Base-by-base conservation (phyloP, 92 coral and sea anemone species). In the Phenganax marumi region DNA sequence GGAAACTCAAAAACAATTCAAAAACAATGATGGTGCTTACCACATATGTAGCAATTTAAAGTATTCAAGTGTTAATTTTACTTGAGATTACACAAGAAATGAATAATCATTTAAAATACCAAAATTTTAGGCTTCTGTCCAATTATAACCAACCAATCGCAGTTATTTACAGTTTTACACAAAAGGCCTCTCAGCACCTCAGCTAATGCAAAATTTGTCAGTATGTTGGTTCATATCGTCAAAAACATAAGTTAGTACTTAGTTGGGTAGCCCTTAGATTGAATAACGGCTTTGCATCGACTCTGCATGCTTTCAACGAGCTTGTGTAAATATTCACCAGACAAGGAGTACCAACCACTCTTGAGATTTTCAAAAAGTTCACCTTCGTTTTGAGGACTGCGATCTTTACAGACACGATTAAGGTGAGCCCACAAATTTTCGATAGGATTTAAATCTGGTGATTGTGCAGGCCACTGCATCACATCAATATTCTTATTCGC, bases 371-470 rank as follows among this genome's bases (percentile, higher is more conserved):
- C 74, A 68, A 68, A 68, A 21, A 68, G 74, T 68, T 9, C 74
- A 68, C 17, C 47, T 22, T 68, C 74, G 39, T 68, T 68, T 16
- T 68, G 23, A 22, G 60, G 68, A 46, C 39, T 68, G 14, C 74
- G 74, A 17, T 68, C 74, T 9, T 22, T 68, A 17, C 8, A 17
- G 7, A 68, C 13, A 17, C 74, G 74, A 22, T 78, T 78, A 12
- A 78, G 73, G 12, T 78, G 50, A 1, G 73, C 73, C 83, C 83
- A 57, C 55, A 78, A 78, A 78, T 78, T 78, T 60, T 78, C 72
- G 62, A 78, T 78, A 16, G 83, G 83, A 78, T 78, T 78, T 60
- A 78, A 78, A 39, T 78, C 83, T 57, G 73, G 73, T n/a, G 63
- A 48, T 78, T 78, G 83, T 78, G 83, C 63, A 16, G 83, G 83